Evolutionary conservation across 2,888 invertebrate genomes (phyloP), one percentile per base, ranked within the genome.

Genomic region (Lobophora halterata): DNA sequence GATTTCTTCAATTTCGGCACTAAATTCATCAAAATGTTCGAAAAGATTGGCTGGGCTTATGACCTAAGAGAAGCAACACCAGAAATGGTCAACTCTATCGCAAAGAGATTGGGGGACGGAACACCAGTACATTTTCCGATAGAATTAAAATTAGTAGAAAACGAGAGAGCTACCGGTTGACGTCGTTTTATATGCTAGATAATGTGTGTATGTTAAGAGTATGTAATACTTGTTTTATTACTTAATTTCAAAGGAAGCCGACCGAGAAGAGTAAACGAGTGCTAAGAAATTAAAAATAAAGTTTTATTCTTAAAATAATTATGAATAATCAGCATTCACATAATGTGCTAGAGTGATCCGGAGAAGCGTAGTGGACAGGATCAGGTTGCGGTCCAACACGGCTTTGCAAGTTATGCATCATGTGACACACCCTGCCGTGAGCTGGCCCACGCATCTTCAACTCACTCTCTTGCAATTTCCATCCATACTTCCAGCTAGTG

Each of bases 31-130:
- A 59, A 65, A 14, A 61, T 68, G 27, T 86, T 83, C 30, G 70
- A 78, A 49, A 75, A 65, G 44, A 75, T 86, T 10, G 87, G 87
- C 14, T 82, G 79, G 79, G 86, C 85, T 1, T 83, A 82, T 29
- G 85, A 85, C 42, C 59, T 87, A 2, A 70, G 60, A 17, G 72
- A 79, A 62, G 85, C 86, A 0, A 80, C 81, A 3, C 77, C 79
- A 3, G 75, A 79, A 31, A 76, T 82, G 73, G 76, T 87, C n/a
- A 79, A 81, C 44, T 68, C 77, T 5, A 67, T 80, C 17, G 77
- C 81, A 0, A 65, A 73, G n/a, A 76, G 83, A 63, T 61, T 79
- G 52, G 86, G 86, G 1, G 85, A 86, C 24, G 85, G 81, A 1
- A 79, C 82, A 1, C 81, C 80, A 1, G 63, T 83, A 12, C 77